A percentile compares a stretch with the other conserved stretches of the same genome.
Conservation (phyloP, 2,888 invertebrate species). For the Andrena fulva region DNA sequence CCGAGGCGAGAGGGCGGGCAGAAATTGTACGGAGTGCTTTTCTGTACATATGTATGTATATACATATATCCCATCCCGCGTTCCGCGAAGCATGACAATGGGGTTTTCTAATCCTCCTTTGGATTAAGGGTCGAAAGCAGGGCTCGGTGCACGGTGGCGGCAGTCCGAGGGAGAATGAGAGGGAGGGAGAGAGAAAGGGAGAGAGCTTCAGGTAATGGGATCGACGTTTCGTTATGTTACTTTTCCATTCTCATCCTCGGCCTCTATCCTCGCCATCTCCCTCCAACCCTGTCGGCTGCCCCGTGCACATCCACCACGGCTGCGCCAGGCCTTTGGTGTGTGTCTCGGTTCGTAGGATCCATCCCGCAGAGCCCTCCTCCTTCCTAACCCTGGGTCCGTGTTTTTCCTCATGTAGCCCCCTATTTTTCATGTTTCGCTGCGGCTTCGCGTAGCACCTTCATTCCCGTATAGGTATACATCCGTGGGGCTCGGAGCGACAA, state of each 20-base stretch:
- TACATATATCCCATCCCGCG: conserved; percentile 69
- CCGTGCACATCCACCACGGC: conserved; percentile 57
- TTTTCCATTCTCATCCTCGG: conserved; percentile 83
- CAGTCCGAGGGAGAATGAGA: conserved; percentile 64
- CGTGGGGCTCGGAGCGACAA: conserved; percentile 62
- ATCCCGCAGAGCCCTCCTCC: conserved; percentile 69
- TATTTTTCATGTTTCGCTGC: conserved; percentile 85
- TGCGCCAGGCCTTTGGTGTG: conserved; percentile 73
- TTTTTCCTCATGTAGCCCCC: conserved; percentile 84
- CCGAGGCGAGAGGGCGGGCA: conserved; percentile 21
- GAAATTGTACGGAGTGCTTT: conserved; percentile 64
- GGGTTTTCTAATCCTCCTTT: conserved; percentile 82
- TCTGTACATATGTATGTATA: conserved; percentile 69
- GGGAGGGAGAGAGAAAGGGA: neutral
- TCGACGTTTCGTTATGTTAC: conserved; percentile 85
- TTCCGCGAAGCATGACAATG: conserved; percentile 82
- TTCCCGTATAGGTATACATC: conserved; percentile 75
- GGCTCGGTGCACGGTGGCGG: conserved; percentile 68
- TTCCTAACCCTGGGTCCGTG: conserved; percentile 75
- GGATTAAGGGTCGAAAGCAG: conserved; percentile 81
- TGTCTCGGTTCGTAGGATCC: conserved; percentile 77
- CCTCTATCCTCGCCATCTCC: conserved; percentile 69
- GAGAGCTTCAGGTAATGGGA: conserved; percentile 83
- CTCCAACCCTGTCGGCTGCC: conserved; percentile 60
- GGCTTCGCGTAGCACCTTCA: conserved; percentile 85